Evolutionary conservation across 2,113 vertebrate species (phyloP).

Genomic region (Pelecanus crispus): DNA sequence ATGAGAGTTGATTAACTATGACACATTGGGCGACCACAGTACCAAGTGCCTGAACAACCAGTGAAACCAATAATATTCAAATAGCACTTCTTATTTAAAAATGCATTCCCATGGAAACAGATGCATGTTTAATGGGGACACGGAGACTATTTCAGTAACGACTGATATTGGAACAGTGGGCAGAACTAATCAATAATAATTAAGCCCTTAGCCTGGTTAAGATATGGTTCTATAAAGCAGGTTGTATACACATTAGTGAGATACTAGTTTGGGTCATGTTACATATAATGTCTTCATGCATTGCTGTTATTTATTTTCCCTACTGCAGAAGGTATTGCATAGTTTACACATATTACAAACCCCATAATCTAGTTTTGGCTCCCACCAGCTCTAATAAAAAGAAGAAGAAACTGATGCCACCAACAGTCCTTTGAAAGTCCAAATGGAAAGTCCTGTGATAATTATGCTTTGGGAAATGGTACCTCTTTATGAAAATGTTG

Average conservation of each 20-base stretch:
- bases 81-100: constrained; percentile 74
- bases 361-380: background rate
- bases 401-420: constrained; percentile 37
- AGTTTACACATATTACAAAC: background rate
- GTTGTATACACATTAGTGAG: constrained; percentile 70
- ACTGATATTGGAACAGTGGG: constrained; percentile 77
- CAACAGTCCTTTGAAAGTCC: constrained; percentile 42
- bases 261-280: constrained; percentile 42
- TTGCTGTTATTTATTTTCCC: constrained; percentile 15
- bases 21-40: constrained; percentile 84
- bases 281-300: constrained; percentile 64
- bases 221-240: constrained; percentile 73
- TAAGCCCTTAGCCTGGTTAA: constrained; percentile 71
- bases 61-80: constrained; percentile 73
- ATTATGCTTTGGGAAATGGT: constrained; percentile 41
- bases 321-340: background rate
- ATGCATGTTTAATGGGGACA: constrained; percentile 79
- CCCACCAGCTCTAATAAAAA: constrained; percentile 7
- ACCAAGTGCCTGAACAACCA: constrained; percentile 73
- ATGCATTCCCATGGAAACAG: constrained; percentile 81
- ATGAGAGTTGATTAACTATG: constrained; percentile 90
- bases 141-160: constrained; percentile 79
- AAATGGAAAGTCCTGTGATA: constrained; percentile 43
- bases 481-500: constrained; percentile 46
- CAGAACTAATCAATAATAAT: constrained; percentile 81